Percentiles rank a stretch among this genome's conserved stretches.
Conservation (phyloP, 2,888 invertebrate species). For the Dynastes grantii region DNA sequence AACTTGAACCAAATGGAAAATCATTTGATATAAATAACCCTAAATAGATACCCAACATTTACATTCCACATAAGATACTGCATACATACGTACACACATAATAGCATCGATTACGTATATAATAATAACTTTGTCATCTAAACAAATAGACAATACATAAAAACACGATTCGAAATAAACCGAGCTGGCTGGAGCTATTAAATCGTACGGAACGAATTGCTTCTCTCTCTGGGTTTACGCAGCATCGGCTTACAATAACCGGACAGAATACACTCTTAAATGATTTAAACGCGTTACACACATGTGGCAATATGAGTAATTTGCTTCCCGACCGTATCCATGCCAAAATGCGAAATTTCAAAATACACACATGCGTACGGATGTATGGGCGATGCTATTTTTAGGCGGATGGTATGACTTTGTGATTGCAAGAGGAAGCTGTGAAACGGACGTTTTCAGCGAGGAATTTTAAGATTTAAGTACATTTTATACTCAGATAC, state of each 20-base stretch:
- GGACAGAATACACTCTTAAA: background rate
- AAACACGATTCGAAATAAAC: too few relatives aligned
- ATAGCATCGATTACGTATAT: too few relatives aligned
- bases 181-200: background rate
- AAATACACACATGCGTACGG: slow-evolving; percentile 22
- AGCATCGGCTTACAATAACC: background rate
- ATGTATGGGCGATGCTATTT: slow-evolving; percentile 16
- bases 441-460: too few relatives aligned
- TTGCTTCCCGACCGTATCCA: slow-evolving; percentile 3
- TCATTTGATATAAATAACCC: too few relatives aligned
- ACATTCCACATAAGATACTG: too few relatives aligned
- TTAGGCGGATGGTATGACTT: slow-evolving; percentile 13
- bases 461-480: background rate
- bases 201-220: background rate
- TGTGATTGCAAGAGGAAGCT: slow-evolving; percentile 8
- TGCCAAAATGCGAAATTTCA: slow-evolving; percentile 37
- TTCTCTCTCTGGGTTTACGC: background rate
- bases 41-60: too few relatives aligned
- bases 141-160: too few relatives aligned
- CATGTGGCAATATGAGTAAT: slow-evolving; percentile 24
- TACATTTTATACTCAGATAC: too few relatives aligned
- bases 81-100: too few relatives aligned
- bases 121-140: too few relatives aligned
- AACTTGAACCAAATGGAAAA: too few relatives aligned
- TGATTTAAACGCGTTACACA: background rate